phyloP scores from a whole-genome alignment of 2,797 vertebrate genomes.

The Lindbergichthys nudifrons region DNA sequence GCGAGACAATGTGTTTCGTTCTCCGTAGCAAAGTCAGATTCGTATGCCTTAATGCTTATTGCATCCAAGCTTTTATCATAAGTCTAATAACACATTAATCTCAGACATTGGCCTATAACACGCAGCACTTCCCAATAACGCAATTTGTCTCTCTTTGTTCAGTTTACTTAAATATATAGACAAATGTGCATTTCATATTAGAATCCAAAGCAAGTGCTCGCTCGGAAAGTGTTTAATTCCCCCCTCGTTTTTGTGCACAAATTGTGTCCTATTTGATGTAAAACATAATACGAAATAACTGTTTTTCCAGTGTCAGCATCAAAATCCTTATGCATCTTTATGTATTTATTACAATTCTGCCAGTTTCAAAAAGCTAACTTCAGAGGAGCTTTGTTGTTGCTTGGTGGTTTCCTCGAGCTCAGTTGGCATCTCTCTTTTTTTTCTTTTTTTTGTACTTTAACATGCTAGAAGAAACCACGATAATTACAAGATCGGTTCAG shows the following conservation, averaged over 20 bases:
- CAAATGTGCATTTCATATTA: constrained; percentile 21
- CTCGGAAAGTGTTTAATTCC: constrained; percentile 37
- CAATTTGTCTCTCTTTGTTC: constrained; percentile 26
- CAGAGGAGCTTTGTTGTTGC: constrained; percentile 53
- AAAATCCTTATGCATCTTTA: constrained; percentile 33
- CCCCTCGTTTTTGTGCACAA: neutral
- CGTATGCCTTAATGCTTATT: constrained; percentile 48
- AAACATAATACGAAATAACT: constrained; percentile 53
- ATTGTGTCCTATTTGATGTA: constrained; percentile 43
- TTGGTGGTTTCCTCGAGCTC: constrained; percentile 66
- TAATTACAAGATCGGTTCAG: constrained; percentile 75
- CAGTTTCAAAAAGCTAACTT: constrained; percentile 55
- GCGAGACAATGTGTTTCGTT: constrained; percentile 46
- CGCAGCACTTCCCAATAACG: constrained; percentile 30
- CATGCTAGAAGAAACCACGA: constrained; percentile 60
- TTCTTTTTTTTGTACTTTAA: constrained; percentile 63
- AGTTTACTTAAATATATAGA: constrained; percentile 31
- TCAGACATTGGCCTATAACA: constrained; percentile 37
- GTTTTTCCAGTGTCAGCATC: constrained; percentile 24
- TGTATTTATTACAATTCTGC: constrained; percentile 46
- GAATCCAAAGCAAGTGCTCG: constrained; percentile 55
- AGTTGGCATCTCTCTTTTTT: constrained; percentile 55
- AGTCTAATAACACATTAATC: constrained; percentile 50
- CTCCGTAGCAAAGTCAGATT: constrained; percentile 33
- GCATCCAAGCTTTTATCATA: constrained; percentile 47